Evolutionary conservation across 2,888 invertebrate species (phyloP), one percentile per base, ranked within the genome.

Genomic region (Hypsopygia costalis): DNA sequence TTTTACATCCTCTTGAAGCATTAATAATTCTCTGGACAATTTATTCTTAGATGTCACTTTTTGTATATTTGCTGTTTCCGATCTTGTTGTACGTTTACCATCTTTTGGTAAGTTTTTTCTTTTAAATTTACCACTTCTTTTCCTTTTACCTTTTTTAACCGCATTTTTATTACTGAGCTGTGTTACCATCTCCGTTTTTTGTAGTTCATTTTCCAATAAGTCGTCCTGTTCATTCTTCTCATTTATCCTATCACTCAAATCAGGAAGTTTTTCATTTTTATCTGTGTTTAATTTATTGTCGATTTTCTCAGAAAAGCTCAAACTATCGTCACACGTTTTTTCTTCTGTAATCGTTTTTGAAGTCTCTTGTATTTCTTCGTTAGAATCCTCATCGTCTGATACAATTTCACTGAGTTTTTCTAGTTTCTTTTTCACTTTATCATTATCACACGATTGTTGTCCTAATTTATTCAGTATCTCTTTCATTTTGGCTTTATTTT

Each of bases 1-100:
- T 53, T 92, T 90, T 30, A 94, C 91, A 52, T 94, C 93, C 47
- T 92, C 92, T 51, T 93, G 93, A 1, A 94, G 76, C 66, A 89
- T 86, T 55, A 92, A 90, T 34, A 94, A 62, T 57, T 93, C 93
- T 46, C 76, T 72, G 37, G 67, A 68, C 27, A 53, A 60, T 51
- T 76, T 78, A 4, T 20, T 39, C 10, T 9, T n/a, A 6, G 27
- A 10, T 6, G 7, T 11, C 2, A 11, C 8, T 11, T 30, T 37
- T 31, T 31, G 20, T 11, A 21, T 4, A 21, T 20, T 36, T 4
- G 25, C 6, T 25, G 25, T 25, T 25, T 25, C 25, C n/a, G n/a
- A 25, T 25, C n/a, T 25, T 8, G 8, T 25, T 25, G 25, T 25
- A 25, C 25, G 25, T 52, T 81, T 71, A 41, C 51, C 12, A 34